Evolutionary conservation across 2,797 vertebrate species (phyloP).

Genomic region (Aeoliscus strigatus): DNA sequence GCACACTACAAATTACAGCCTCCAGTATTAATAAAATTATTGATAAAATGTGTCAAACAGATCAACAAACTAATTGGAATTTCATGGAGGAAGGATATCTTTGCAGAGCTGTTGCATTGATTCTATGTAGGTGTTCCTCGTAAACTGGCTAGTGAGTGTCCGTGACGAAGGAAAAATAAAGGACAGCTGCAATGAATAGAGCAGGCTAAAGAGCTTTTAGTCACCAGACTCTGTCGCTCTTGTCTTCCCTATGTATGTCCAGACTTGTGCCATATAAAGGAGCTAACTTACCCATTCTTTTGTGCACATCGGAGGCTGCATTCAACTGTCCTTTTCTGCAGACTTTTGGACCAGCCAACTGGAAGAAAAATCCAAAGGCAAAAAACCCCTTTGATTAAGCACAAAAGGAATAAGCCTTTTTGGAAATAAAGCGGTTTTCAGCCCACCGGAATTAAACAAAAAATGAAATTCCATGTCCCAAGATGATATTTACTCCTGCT

Average conservation of each 20-base stretch:
- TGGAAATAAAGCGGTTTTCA: constrained; percentile 73
- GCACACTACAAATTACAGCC: neutral
- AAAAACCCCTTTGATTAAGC: constrained; percentile 84
- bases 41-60: neutral
- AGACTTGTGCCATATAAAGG: constrained; percentile 77
- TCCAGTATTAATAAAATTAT: neutral
- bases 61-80: too few relatives aligned
- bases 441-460: constrained; percentile 74
- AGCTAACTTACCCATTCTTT: constrained; percentile 99
- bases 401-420: constrained; percentile 78
- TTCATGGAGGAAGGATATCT: neutral
- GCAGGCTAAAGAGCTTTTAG: constrained; percentile 61
- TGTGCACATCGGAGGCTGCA: constrained; percentile 99
- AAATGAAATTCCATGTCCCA: constrained; percentile 80
- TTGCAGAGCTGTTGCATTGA: neutral
- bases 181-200: constrained; percentile 55
- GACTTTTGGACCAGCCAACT: constrained; percentile 90
- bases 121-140: neutral
- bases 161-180: constrained; percentile 37
- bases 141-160: constrained; percentile 1
- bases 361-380: constrained; percentile 86
- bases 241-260: constrained; percentile 73
- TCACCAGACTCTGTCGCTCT: constrained; percentile 43
- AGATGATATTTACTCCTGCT: constrained; percentile 57
- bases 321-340: constrained; percentile 94